phyloP scores from a whole-genome alignment of 2,888 invertebrate species.

The Drosophila anceps region DNA sequence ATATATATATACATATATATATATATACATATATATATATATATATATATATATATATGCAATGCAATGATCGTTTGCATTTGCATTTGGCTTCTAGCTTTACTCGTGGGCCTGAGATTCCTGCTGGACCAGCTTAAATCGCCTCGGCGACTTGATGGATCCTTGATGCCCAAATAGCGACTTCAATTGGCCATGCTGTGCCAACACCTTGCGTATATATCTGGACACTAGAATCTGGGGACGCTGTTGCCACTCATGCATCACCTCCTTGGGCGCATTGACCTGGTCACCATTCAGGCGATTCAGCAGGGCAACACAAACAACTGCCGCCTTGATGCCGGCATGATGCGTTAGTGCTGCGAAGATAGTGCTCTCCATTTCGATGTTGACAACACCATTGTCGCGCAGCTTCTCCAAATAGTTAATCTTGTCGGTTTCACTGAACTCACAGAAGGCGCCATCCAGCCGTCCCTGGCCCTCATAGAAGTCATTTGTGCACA shows the following conservation, averaged over 20 bases:
- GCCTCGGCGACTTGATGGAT: slow-evolving; percentile 93
- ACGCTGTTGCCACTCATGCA: slow-evolving; percentile 95
- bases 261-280: slow-evolving; percentile 93
- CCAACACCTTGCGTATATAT: slow-evolving; percentile 93
- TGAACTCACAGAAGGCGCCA: slow-evolving; percentile 98
- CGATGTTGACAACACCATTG: slow-evolving; percentile 96
- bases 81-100: slow-evolving; percentile 57
- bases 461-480: slow-evolving; percentile 98
- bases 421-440: slow-evolving; percentile 94
- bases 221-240: slow-evolving; percentile 94
- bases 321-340: slow-evolving; percentile 95
- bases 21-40: slow-evolving; percentile 20
- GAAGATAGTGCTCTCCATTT: slow-evolving; percentile 98
- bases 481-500: slow-evolving; percentile 99
- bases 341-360: slow-evolving; percentile 97
- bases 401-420: slow-evolving; percentile 92
- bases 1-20: slow-evolving; percentile 6
- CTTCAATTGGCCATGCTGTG: slow-evolving; percentile 90
- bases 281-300: slow-evolving; percentile 97
- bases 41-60: slow-evolving; percentile 17
- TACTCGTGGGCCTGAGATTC: slow-evolving; percentile 96
- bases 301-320: slow-evolving; percentile 97
- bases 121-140: slow-evolving; percentile 95
- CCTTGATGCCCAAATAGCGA: slow-evolving; percentile 91
- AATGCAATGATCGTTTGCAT: slow-evolving; percentile 9